Conservation (phyloP, 2,888 invertebrate genomes). For the Sinopyrophorus schimmeli region DNA sequence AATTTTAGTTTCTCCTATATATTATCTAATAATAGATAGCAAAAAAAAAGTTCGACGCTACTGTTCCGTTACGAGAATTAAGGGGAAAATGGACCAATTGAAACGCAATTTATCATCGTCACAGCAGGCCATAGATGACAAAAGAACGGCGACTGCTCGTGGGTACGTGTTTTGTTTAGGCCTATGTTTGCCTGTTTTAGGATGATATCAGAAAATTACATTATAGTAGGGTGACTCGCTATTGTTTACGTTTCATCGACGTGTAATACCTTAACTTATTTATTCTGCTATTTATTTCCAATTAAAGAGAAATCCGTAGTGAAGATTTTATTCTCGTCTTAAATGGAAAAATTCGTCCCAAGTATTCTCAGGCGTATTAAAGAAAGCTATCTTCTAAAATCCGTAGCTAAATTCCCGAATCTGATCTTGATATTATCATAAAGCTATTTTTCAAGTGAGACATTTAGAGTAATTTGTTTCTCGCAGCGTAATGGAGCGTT, state of each 20-base stretch:
- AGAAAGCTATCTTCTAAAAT: conserved; percentile 23
- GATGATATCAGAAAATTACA: conserved; percentile 44
- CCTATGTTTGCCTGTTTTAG: conserved; percentile 48
- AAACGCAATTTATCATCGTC: conserved; percentile 55
- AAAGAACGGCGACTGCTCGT: conserved; percentile 48
- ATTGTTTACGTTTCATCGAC: conserved; percentile 26
- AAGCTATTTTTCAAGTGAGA: conserved; percentile 50
- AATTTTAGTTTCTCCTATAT: too few relatives aligned
- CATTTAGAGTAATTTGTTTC: conserved; percentile 57
- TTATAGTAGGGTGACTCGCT: conserved; percentile 13
- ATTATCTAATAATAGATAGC: too few relatives aligned
- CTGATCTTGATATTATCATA: conserved; percentile 48
- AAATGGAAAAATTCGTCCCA: background rate
- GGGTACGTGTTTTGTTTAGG: conserved; percentile 51
- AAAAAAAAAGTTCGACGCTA: conserved; percentile 21
- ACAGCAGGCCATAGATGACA: conserved; percentile 50
- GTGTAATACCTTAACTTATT: background rate
- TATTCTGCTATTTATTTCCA: background rate
- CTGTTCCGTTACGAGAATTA: conserved; percentile 30
- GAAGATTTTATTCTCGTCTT: background rate
- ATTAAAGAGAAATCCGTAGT: background rate
- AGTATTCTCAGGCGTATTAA: conserved; percentile 14
- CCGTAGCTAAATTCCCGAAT: conserved; percentile 35
- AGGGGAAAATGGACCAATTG: conserved; percentile 46
- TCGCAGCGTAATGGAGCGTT: conserved; percentile 57